Conservation (phyloP, 2,888 invertebrate genomes). For the Electrophaes corylata region DNA sequence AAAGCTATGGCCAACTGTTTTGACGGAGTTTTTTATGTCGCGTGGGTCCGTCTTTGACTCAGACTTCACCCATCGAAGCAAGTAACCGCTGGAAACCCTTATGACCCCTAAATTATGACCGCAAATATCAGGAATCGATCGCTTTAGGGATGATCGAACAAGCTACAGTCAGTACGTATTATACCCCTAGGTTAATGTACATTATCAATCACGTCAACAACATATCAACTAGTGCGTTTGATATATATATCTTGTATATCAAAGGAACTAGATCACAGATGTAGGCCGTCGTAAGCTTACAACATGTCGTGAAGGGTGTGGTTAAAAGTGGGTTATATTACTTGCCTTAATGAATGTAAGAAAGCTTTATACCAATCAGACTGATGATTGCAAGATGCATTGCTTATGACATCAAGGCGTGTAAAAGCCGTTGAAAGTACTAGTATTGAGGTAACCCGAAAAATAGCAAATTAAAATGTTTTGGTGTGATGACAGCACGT, state of each 20-base stretch:
- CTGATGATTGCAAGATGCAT: conserved; percentile 37
- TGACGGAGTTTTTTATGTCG: no score
- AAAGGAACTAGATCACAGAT: conserved; percentile 18
- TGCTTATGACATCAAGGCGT: conserved; percentile 20
- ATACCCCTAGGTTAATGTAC: not conserved
- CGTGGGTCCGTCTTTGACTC: no score
- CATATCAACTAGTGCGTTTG: no score
- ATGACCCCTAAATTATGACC: no score
- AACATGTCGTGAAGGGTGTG: conserved; percentile 37
- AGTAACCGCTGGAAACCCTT: no score
- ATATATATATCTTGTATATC: conserved; percentile 21
- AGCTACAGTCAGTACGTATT: no score
- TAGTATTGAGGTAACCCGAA: conserved; percentile 1
- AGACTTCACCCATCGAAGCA: no score
- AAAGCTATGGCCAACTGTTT: no score
- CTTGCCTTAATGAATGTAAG: conserved; percentile 40
- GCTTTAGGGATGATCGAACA: no score
- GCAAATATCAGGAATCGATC: no score
- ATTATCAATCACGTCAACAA: conserved; percentile 15
- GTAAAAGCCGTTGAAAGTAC: conserved; percentile 13
- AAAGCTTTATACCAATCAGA: conserved; percentile 36
- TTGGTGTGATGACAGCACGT: conserved; percentile 8
- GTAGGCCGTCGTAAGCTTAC: conserved; percentile 32
- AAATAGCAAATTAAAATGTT: conserved; percentile 16
- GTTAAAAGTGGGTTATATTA: conserved; percentile 26